Evolutionary conservation across 2,113 vertebrate genomes (phyloP), one percentile per base, ranked within the genome.

Genomic region (Leucopsar rothschildi): DNA sequence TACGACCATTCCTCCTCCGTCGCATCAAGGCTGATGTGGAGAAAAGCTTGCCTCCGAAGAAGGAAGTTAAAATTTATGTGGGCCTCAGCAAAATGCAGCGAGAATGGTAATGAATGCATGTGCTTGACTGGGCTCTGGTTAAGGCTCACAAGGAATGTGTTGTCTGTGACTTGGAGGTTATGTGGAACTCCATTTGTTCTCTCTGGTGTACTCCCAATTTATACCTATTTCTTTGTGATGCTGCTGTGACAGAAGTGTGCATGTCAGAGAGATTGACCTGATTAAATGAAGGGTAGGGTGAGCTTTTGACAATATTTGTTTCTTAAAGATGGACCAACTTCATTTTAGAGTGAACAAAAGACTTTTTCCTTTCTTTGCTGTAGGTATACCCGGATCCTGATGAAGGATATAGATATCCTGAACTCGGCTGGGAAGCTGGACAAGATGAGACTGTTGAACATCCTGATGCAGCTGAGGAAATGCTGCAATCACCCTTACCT

Each of bases 61-160:
- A 99, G 94, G 99, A 99, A 97, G 98, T 99, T 37, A 99, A 99
- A 98, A 99, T 99, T 93, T 99, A 99, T 18, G 98, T 99, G 55
- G 99, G 99, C 56, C 98, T 99, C 76, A 99, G 99, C 97, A 99
- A 99, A 97, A 99, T 99, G 99, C 99, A 99, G 42, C 98, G 99
- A 95, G 99, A 99, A 97, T 99, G 99, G 99, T 99, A 97, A 97
- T 66, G n/a, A 70, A 33, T 77, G 16, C 22, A 14, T 1, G 1
- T n/a, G 12, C 5, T 49, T 52, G 15, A 5, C 28, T 69, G 15
- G 37, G 63, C 45, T 70, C 37, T 66, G 52, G 27, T 53, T 75
- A 28, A 80, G 15, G 60, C 45, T 80, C 9, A 20, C 45, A 35
- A 80, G 37, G 28, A 75, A 15, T 7, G 42, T 52, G 66, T 47